A percentile compares a stretch with the other conserved stretches of the same genome.
Evolutionary conservation across 2,113 vertebrate genomes (phyloP).

Genomic region (Pollachius pollachius): DNA sequence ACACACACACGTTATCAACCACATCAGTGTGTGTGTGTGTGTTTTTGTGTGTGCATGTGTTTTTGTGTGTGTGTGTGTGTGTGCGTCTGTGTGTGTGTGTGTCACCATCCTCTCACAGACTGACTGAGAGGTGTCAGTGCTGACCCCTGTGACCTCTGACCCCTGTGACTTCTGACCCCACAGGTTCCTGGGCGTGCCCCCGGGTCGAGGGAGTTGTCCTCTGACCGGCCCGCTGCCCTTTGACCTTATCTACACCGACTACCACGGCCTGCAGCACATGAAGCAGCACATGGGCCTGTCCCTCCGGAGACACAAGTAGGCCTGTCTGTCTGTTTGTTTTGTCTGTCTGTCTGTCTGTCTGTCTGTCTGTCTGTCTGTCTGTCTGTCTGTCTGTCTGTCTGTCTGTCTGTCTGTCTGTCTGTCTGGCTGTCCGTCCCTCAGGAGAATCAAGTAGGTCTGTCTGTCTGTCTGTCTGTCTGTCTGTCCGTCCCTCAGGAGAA

Average conservation of each 20-base stretch:
- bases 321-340: not conserved
- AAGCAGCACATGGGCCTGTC: slow-evolving; percentile 97
- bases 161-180: not conserved
- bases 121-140: not conserved
- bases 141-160: not conserved
- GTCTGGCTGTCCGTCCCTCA: too few species aligned
- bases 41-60: slow-evolving; percentile 14
- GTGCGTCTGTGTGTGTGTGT: slow-evolving; percentile 10
- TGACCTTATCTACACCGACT: slow-evolving; percentile 97
- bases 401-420: too few species aligned
- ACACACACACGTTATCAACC: not conserved
- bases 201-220: slow-evolving; percentile 93
- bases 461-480: too few species aligned
- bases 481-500: too few species aligned
- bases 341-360: not conserved
- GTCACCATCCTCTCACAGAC: not conserved
- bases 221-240: slow-evolving; percentile 87
- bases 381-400: too few species aligned
- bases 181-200: slow-evolving; percentile 93
- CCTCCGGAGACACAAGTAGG: slow-evolving; percentile 93
- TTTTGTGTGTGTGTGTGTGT: not conserved
- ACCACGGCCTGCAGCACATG: slow-evolving; percentile 96
- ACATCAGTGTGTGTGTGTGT: slow-evolving; percentile 6
- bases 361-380: not conserved
- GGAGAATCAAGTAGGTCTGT: too few species aligned